phyloP scores from a whole-genome alignment of 2,797 vertebrate species.

The Ctenopoma kingsleyae region DNA sequence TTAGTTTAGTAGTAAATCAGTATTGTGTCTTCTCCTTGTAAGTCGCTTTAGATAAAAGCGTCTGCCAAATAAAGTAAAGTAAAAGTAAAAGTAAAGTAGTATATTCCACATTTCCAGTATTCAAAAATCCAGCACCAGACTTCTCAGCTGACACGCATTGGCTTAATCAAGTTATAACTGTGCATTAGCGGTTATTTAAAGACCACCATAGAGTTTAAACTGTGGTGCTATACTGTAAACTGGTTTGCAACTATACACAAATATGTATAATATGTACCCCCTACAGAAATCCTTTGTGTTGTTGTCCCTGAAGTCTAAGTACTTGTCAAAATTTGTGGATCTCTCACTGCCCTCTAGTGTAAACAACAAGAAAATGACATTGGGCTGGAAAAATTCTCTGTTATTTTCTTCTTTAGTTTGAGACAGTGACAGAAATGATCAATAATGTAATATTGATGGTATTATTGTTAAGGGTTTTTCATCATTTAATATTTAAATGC shows the following conservation, averaged over 20 bases:
- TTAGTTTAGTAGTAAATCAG: no score
- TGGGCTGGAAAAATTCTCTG: neutral
- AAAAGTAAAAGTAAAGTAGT: no score
- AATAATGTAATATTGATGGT: no score
- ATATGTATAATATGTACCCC: neutral
- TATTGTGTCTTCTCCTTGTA: no score
- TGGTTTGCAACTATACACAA: neutral
- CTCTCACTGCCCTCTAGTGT: slow-evolving; percentile 65
- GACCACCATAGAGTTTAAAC: neutral
- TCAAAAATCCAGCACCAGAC: no score
- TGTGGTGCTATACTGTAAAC: neutral
- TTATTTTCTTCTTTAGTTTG: no score
- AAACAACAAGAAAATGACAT: neutral
- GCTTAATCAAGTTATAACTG: neutral
- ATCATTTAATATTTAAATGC: no score
- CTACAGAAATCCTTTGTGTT: neutral
- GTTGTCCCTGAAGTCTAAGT: neutral
- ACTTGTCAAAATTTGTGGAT: slow-evolving; percentile 6
- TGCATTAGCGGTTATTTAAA: slow-evolving; percentile 21
- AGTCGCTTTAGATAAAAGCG: no score
- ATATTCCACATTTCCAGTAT: no score
- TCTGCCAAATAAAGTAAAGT: no score
- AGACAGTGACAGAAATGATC: no score
- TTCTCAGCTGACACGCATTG: slow-evolving; percentile 37
- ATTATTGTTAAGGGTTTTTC: no score